Evolutionary conservation across 2,888 invertebrate species (phyloP).

Genomic region (Heliconius ethilla): DNA sequence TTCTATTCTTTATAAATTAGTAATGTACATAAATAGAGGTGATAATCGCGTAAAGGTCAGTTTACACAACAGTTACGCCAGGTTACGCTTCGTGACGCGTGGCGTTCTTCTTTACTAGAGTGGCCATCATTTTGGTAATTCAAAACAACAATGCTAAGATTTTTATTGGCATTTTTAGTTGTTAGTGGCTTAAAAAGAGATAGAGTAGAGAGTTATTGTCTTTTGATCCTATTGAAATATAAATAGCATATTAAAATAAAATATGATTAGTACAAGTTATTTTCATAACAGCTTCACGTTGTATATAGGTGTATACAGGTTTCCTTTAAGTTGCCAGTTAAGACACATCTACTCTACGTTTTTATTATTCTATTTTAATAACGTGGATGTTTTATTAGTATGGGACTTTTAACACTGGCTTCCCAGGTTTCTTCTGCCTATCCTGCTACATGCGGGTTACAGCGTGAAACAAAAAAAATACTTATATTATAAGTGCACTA

Average conservation of each 20-base stretch:
- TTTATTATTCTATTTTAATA: too few relatives aligned
- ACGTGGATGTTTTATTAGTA: too few relatives aligned
- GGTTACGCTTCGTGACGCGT: constrained; percentile 58
- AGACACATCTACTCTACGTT: too few relatives aligned
- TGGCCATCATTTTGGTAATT: constrained; percentile 16
- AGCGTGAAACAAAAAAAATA: too few relatives aligned
- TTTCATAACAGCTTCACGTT: background rate
- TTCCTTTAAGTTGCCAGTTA: background rate
- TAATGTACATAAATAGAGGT: constrained; percentile 24
- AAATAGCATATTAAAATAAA: background rate
- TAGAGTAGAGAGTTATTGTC: too few relatives aligned
- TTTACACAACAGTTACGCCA: constrained; percentile 54
- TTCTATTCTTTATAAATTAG: background rate
- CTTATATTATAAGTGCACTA: background rate
- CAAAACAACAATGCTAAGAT: background rate
- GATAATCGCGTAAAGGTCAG: constrained; percentile 43
- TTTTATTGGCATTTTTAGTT: background rate
- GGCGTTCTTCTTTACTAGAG: constrained; percentile 52
- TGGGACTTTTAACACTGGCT: too few relatives aligned
- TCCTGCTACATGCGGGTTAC: too few relatives aligned
- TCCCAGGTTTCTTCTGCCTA: too few relatives aligned
- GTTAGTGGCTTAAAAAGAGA: background rate
- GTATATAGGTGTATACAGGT: background rate
- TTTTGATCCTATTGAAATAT: background rate
- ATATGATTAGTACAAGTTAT: background rate